Base-by-base conservation (phyloP, 1,140 invertebrate genomes). In the Ceratoteleas bidentatus region DNA sequence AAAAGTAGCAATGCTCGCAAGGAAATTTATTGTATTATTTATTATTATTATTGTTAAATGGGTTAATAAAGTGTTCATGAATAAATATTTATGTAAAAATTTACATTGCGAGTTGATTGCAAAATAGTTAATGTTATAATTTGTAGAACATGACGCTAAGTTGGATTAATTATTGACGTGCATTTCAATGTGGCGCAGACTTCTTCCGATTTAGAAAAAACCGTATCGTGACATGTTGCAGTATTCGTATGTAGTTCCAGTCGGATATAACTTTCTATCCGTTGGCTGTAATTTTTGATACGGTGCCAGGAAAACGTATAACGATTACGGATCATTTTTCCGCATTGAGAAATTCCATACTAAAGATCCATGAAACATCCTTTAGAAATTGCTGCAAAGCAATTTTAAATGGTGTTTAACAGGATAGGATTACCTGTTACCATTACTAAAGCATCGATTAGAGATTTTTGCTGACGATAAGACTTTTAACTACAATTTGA, bases 221-320 rank as follows among this genome's bases (percentile, higher is more conserved):
- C 40, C 33, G 1, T 70, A 53, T 15, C 61, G 49, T 75, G 62
- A 24, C 24, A 24, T 24, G 24, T 24, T 24, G 24, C 24, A 24
- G 4, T 24, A 24, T 24, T 24, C 24, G 24, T 24, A 24, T 24
- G 24, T 24, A 24, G 24, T 24, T 24, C 24, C 38, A 72, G 4
- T 61, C 34, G 57, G 38, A 72, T 61, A 62, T 45, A 61, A 73
- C 69, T 73, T 73, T 73, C 69, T 64, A 73, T 62, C 43, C 33
- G 69, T 64, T 47, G 16, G 47, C 14, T 64, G 33, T 73, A 73
- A 73, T 56, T 73, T 73, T 64, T 62, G 52, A 73, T 73, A 73
- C 64, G 50, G 56, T 73, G 58, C 53, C 38, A 40, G 11, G 70
- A 57, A 74, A 65, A 65, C 52, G 40, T 73, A 50, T 13, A 65